A percentile compares a stretch with the other conserved stretches of the same genome.
phyloP scores from a whole-genome alignment of 2,888 invertebrate species.

The Gortyna flavago region DNA sequence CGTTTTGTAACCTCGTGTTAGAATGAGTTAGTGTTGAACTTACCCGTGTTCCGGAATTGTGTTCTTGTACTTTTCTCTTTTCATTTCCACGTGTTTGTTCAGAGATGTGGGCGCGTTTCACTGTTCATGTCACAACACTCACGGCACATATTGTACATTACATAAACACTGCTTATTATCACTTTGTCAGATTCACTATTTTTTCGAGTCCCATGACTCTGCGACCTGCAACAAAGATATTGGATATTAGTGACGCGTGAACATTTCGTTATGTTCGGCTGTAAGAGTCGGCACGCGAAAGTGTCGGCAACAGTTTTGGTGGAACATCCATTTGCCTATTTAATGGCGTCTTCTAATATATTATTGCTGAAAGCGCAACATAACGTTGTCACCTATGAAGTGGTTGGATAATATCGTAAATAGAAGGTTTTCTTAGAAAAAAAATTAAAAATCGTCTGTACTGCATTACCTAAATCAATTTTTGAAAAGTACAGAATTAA shows the following conservation, averaged over 20 bases:
- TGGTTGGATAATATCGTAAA: conserved; percentile 19
- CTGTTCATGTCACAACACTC: conserved; percentile 82
- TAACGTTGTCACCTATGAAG: conserved; percentile 13
- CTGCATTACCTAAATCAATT: too few relatives aligned
- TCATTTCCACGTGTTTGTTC: conserved; percentile 85
- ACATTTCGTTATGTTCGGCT: conserved; percentile 46
- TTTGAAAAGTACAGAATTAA: too few relatives aligned
- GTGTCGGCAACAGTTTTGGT: conserved; percentile 23
- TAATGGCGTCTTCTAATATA: neutral
- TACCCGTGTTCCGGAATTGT: conserved; percentile 80
- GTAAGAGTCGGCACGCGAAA: conserved; percentile 48
- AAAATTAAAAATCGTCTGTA: too few relatives aligned
- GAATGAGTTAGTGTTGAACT: conserved; percentile 62
- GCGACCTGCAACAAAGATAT: conserved; percentile 76
- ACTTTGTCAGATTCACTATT: conserved; percentile 69
- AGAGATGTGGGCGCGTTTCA: conserved; percentile 75
- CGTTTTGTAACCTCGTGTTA: conserved; percentile 27
- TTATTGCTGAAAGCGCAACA: conserved; percentile 15
- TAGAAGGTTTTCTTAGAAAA: neutral
- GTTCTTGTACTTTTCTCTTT: conserved; percentile 89
- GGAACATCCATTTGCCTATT: conserved; percentile 6
- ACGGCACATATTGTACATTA: conserved; percentile 70
- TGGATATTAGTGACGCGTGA: conserved; percentile 64
- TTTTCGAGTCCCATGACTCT: conserved; percentile 70
- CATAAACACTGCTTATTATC: conserved; percentile 73